A percentile compares a stretch with the other conserved stretches of the same genome.
These are phyloP conservation scores for Ceyx margarethae DNA, from an alignment of 2,113 vertebrate genomes.

Conservation along the genomic window DNA sequence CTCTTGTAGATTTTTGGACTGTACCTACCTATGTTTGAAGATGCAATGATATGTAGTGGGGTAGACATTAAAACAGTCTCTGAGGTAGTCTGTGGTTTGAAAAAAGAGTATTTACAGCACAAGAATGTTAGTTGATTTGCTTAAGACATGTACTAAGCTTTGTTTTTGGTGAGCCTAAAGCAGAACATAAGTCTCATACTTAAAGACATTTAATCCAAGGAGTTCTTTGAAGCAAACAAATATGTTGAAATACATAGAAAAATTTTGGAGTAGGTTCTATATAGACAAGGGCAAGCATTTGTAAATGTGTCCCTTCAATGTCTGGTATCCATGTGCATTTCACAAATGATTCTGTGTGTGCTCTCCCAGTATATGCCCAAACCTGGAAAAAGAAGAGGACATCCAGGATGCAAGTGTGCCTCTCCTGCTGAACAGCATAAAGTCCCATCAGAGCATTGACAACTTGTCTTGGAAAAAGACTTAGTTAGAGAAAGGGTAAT, in stretches of 20 bases:
- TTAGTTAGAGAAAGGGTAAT: background rate
- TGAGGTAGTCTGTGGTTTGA: background rate
- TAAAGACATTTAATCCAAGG: background rate
- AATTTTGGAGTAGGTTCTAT: background rate
- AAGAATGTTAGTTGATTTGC: background rate
- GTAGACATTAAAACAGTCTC: background rate
- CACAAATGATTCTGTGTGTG: background rate
- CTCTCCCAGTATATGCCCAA: background rate
- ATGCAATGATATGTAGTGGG: background rate
- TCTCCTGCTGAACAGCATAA: background rate
- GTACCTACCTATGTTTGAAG: background rate
- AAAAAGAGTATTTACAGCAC: background rate
- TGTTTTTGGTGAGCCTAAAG: background rate
- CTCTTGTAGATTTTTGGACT: background rate
- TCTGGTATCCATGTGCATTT: background rate
- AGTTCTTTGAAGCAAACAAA: no score
- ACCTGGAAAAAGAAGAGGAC: background rate
- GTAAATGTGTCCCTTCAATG: background rate
- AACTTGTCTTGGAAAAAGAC: background rate
- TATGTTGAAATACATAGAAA: background rate
- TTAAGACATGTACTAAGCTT: background rate
- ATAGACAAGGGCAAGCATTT: background rate
- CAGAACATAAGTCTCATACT: background rate
- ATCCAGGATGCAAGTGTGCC: background rate
- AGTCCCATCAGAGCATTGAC: background rate